phyloP scores from a whole-genome alignment of 2,113 vertebrate genomes.

The Protobothrops mucrosquamatus region DNA sequence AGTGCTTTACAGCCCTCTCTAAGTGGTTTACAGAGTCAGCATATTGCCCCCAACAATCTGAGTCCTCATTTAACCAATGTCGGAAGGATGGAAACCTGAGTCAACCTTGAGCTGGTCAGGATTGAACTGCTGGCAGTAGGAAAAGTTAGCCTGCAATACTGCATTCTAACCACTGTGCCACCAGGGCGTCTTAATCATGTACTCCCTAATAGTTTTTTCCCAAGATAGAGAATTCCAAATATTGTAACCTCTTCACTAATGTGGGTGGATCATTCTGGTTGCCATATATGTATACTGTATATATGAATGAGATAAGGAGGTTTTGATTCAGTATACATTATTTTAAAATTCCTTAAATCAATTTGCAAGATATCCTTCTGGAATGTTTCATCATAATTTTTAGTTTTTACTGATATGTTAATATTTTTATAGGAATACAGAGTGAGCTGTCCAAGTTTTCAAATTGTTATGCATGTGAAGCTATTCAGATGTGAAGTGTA shows the following conservation, averaged over 20 bases:
- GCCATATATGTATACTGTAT: not conserved
- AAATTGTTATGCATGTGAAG: not conserved
- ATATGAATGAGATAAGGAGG: not conserved
- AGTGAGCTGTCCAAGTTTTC: not conserved
- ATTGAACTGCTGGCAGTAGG: no score
- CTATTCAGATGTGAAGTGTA: not conserved
- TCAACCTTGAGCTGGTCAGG: no score
- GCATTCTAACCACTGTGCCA: no score
- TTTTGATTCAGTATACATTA: not conserved
- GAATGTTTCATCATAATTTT: no score
- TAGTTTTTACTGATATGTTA: not conserved
- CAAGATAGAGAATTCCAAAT: not conserved
- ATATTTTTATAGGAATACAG: not conserved
- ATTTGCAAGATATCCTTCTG: no score
- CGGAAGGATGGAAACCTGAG: no score
- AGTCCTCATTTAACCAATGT: no score
- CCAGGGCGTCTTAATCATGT: not conserved
- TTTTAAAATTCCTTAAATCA: no score
- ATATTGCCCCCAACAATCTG: no score
- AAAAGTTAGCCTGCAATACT: no score
- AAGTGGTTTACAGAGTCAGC: no score
- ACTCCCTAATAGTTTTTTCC: not conserved
- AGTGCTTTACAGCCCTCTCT: no score
- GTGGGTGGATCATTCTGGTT: not conserved
- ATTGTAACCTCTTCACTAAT: not conserved